These are phyloP conservation scores for Drosophila bocqueti DNA, from an alignment of 1,140 invertebrate species.

Conservation along the genomic window DNA sequence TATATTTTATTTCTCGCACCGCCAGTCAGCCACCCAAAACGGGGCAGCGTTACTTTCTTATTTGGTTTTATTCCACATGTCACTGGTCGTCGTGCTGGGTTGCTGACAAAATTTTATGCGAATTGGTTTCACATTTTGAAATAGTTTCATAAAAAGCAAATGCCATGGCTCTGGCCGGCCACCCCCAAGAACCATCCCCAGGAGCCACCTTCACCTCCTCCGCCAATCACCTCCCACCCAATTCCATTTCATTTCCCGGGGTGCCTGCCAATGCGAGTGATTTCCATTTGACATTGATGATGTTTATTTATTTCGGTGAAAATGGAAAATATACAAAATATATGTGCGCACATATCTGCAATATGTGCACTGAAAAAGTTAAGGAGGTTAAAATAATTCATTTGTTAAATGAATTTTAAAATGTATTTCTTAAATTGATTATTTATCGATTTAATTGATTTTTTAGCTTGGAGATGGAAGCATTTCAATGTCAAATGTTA, in stretches of 20 bases:
- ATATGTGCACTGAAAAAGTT: constrained; percentile 26
- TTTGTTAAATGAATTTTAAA: too few species aligned
- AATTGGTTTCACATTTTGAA: constrained; percentile 82
- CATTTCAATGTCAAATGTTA: too few species aligned
- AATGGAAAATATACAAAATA: constrained; percentile 79
- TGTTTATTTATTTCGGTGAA: constrained; percentile 83
- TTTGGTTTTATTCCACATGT: constrained; percentile 73
- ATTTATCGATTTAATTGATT: too few species aligned
- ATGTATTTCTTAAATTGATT: neutral
- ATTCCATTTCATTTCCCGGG: constrained; percentile 42
- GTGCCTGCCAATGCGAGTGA: constrained; percentile 64
- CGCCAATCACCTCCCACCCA: constrained; percentile 12
- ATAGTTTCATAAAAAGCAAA: constrained; percentile 83
- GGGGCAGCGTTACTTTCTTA: constrained; percentile 58
- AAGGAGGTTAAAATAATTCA: neutral
- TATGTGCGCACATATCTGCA: constrained; percentile 19
- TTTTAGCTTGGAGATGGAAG: too few species aligned
- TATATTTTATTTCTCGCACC: constrained; percentile 53
- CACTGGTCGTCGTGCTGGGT: constrained; percentile 16
- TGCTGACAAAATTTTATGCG: constrained; percentile 82
- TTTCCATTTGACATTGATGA: constrained; percentile 84
- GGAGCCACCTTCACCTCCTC: neutral
- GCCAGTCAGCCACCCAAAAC: constrained; percentile 10
- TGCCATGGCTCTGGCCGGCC: constrained; percentile 19
- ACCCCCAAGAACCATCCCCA: neutral